These are phyloP conservation scores for Micromussa lordhowensis DNA, from an alignment of 92 coral and sea anemone species.

Conservation along the genomic window DNA sequence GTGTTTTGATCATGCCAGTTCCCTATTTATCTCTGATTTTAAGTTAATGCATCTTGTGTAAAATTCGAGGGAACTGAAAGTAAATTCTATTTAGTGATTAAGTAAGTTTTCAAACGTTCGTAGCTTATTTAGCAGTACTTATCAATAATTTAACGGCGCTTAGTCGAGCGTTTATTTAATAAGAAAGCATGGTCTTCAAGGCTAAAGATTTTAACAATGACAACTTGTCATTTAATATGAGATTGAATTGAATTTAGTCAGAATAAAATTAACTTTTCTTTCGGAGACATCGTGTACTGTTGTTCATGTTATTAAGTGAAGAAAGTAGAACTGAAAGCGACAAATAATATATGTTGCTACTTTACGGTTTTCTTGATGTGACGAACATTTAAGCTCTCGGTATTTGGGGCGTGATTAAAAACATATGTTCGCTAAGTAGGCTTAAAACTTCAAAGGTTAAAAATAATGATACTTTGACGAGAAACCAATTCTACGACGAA, in stretches of 20 bases:
- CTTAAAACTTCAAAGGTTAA: not conserved
- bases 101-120: not conserved
- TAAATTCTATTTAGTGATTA: too few relatives aligned
- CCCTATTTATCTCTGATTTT: not conserved
- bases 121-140: not conserved
- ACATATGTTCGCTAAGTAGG: too few relatives aligned
- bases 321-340: not conserved
- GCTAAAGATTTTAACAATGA: not conserved
- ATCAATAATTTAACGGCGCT: constrained; percentile 1
- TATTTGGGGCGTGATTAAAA: too few relatives aligned
- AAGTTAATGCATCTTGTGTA: not conserved
- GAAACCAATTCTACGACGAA: not conserved
- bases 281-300: not conserved
- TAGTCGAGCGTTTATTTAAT: not conserved
- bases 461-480: not conserved
- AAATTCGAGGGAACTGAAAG: not conserved
- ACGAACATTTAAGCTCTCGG: too few relatives aligned
- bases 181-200: not conserved
- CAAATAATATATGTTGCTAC: not conserved
- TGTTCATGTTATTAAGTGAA: not conserved
- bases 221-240: too few relatives aligned
- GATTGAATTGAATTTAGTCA: not conserved
- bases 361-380: too few relatives aligned
- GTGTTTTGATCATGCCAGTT: not conserved
- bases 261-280: not conserved